Base-by-base conservation (phyloP, 2,113 vertebrate species). In the Oncorhynchus tshawytscha region DNA sequence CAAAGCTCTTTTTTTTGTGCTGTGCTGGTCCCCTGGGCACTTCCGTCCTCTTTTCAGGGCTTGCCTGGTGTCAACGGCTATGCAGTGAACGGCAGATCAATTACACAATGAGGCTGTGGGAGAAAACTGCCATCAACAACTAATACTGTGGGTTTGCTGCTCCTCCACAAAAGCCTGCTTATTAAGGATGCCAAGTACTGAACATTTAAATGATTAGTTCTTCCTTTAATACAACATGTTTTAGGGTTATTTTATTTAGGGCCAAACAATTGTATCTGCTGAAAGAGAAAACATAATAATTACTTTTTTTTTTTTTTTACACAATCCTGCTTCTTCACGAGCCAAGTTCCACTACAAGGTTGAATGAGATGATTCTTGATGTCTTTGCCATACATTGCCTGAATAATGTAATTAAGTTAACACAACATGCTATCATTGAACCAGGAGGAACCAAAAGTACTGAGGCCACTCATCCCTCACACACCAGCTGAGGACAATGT, bases 1-100 rank as follows among this genome's bases (percentile, higher is more conserved):
- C 83, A 88, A 88, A 89, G 82, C 72, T 54, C 57, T 72, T 78
- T 68, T 68, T 76, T 73, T 86, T 74, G 57, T 67, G 31, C 76
- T 72, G 75, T 68, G 66, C 66, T 20, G 60, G 22, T 83, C 85
- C 77, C 81, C 48, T 67, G 70, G 76, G 86, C 74, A 57, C 74
- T 60, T 39, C 34, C 24, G 74, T 79, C 80, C 80, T 88, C 82
- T 62, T 87, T 83, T 87, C 79, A 78, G 75, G 39, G 73, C 76
- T 69, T 71, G 74, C 73, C 74, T 75, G 79, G 64, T 4, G 2
- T 82, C 75, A 69, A 75, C 73, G 66, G 69, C 71, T 67, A 75
- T 39, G 72, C 67, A 67, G 69, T 4, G 48, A 77, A 65, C 29
- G 13, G 12, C 54, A 78, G 71, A 79, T 85, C 74, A 70, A 79